Conservation (phyloP, 92 coral and sea anemone species). For the Nematostella vectensis region DNA sequence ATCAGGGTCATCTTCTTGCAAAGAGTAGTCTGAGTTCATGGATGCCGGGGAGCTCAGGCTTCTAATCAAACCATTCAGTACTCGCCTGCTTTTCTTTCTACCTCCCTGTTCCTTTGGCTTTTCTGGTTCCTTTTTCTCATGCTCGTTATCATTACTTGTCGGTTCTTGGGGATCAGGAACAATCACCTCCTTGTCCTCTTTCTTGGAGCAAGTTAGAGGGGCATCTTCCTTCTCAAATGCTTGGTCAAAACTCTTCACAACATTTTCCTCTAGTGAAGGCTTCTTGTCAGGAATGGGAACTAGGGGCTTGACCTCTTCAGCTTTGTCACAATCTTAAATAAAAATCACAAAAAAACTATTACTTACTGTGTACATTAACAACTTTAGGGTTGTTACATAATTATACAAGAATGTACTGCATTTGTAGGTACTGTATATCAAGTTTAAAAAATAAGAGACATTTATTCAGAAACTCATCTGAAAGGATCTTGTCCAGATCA, state of each 20-base stretch:
- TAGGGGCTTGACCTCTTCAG: no score
- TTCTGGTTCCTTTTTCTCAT: slow-evolving; percentile 7
- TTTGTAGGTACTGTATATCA: no score
- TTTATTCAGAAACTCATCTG: no score
- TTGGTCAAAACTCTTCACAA: neutral
- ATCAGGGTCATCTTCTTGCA: slow-evolving; percentile 24
- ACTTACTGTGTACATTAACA: no score
- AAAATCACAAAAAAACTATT: no score
- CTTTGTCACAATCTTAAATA: no score
- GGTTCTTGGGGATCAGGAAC: slow-evolving; percentile 11
- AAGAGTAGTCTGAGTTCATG: slow-evolving; percentile 26
- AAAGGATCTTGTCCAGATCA: no score
- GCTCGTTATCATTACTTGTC: slow-evolving; percentile 6
- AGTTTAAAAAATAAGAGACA: no score
- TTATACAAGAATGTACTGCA: no score
- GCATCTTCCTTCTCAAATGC: slow-evolving; percentile 1
- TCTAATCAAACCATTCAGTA: slow-evolving; percentile 38
- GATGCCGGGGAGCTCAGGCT: slow-evolving; percentile 41
- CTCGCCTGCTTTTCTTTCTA: slow-evolving; percentile 14
- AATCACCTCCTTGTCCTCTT: slow-evolving; percentile 1
- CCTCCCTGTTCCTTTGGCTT: neutral
- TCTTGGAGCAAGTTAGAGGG: neutral
- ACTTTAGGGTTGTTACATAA: no score
- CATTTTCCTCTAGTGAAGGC: neutral
- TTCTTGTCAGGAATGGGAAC: neutral